Evolutionary conservation across 2,888 invertebrate species (phyloP).

Genomic region (Eristalinus sepulchralis): DNA sequence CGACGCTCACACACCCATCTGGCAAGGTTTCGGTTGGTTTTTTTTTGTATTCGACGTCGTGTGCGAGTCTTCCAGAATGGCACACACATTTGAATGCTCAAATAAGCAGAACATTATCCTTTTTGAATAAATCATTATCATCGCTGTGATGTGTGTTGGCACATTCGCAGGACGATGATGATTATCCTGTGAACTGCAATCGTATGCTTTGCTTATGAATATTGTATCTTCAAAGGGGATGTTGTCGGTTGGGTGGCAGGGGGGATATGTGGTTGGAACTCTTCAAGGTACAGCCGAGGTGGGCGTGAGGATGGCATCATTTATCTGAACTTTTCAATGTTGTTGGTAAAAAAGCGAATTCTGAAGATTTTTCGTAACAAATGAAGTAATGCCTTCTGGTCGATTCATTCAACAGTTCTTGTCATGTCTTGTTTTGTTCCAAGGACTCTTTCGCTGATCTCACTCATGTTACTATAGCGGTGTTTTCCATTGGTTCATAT

Average conservation of each 20-base stretch:
- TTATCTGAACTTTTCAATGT: no score
- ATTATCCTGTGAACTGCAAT: neutral
- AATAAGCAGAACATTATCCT: conserved; percentile 34
- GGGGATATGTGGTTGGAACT: neutral
- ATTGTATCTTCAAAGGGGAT: neutral
- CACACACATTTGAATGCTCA: conserved; percentile 36
- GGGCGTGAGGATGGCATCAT: neutral
- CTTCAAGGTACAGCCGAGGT: neutral
- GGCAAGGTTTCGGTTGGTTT: neutral
- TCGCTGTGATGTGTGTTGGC: neutral
- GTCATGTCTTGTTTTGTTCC: no score
- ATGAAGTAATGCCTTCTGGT: no score
- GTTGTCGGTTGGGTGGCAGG: neutral
- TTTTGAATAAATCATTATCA: conserved; percentile 46
- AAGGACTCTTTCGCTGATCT: no score
- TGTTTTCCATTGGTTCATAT: no score
- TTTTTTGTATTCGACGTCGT: conserved; percentile 18
- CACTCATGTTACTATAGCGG: no score
- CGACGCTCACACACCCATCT: conserved; percentile 25
- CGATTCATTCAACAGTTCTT: no score
- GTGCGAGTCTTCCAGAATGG: conserved; percentile 20
- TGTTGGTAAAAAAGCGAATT: no score
- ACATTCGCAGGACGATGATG: neutral
- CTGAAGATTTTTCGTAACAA: no score
- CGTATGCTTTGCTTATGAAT: neutral